Base-by-base conservation (phyloP, 2,797 vertebrate genomes). In the Sebastes steindachneri region DNA sequence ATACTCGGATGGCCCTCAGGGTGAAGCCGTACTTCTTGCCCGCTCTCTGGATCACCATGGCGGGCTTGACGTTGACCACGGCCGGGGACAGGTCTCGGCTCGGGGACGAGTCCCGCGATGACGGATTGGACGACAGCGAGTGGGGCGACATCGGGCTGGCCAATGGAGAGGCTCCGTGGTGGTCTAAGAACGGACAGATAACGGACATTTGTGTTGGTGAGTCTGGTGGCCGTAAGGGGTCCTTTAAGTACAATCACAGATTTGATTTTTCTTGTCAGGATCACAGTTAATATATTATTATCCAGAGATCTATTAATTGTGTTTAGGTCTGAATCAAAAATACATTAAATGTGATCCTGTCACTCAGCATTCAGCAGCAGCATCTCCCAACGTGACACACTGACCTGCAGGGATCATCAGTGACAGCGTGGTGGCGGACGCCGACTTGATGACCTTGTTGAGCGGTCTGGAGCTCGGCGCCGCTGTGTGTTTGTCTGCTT, bases 21-120 rank as follows among this genome's bases (percentile, higher is more conserved):
- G 98, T 99, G 94, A 99, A 99, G 87, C 98, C 98, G 1, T 99
- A 99, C 93, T 99, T 99, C 95, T 99, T 99, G 19, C 98, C 97
- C 5, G 96, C 97, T 74, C 97, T 88, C 93, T 98, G 97, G 91
- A 99, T 99, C 86, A 97, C 72, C 80, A 98, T 97, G 89, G 98
- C 96, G 8, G 98, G 97, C 85, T 96, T 97, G 53, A 92, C 72
- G 84, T 88, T 95, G 93, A 88, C 92, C 2, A 98, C 91, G 28
- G 97, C 97, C 26, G 97, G 98, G 73, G 97, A 97, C 84, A 98
- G 96, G 91, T 99, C 98, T 1, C 98, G 95, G 93, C 97, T 99
- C 66, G 98, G 98, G 31, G 98, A 99, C 4, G 98, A 99, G 95
- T 99, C 98, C 71, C 98, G 95, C 7, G 98, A 99, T 3, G 98